Percentiles rank a stretch among this genome's conserved stretches.
These are phyloP conservation scores for Threskiornis aethiopicus DNA, from an alignment of 2,797 vertebrate species.

Conservation along the genomic window DNA sequence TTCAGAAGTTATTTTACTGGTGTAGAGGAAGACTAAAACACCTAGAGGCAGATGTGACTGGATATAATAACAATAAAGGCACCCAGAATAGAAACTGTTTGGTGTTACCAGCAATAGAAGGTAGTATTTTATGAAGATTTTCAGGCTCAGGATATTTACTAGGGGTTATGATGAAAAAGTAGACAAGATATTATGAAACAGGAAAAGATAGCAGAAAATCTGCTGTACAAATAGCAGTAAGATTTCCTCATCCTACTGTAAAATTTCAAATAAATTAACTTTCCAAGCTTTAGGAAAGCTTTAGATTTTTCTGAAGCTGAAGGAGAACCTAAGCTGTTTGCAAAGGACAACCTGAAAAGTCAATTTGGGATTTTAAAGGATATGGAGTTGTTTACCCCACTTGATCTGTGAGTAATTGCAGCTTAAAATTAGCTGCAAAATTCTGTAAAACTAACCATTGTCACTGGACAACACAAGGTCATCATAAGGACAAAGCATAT, in stretches of 20 bases:
- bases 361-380: neutral
- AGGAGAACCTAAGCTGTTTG: neutral
- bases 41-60: neutral
- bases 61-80: neutral
- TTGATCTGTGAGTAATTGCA: neutral
- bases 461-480: neutral
- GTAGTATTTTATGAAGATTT: neutral
- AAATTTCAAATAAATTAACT: slow-evolving; percentile 6
- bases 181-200: neutral
- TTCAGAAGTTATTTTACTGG: neutral
- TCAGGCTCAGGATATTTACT: neutral
- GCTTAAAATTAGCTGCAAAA: neutral
- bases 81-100: neutral
- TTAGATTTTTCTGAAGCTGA: neutral
- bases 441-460: neutral
- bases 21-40: neutral
- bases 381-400: neutral
- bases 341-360: neutral
- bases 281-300: neutral
- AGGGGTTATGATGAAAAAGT: neutral
- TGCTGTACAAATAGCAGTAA: neutral
- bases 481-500: neutral
- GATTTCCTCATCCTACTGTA: neutral
- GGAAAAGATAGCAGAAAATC: neutral
- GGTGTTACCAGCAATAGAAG: neutral